Base-by-base conservation (phyloP, 1,140 invertebrate species). In the Drosophila ironensis region DNA sequence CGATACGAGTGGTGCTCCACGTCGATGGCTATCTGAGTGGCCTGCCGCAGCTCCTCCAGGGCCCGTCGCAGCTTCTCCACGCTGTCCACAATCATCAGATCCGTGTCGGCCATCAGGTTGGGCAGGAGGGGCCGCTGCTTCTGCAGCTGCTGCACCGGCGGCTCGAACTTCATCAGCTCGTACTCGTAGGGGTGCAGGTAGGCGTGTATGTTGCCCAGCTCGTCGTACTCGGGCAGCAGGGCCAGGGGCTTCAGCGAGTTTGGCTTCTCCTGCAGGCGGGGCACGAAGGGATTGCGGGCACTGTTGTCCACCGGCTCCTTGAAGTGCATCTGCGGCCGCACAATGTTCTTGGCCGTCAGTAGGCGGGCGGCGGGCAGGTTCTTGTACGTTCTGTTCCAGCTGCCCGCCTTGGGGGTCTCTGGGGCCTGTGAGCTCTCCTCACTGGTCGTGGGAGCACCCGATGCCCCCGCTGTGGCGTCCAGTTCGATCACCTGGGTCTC, bases 121-220 rank as follows among this genome's bases (percentile, higher is more conserved):
- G 84, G 74, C n/a, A 72, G 48, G 1, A 73, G 22, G 4, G 92
- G 91, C 1, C 89, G 64, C 6, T 72, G 61, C 2, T 87, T 60
- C 17, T 81, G 60, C 6, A 96, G 64, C 41, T 94, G 92, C 7
- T 88, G 61, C 0, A 90, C 71, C 0, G 91, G 74, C 0, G 93
- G 92, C 17, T 92, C 87, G 77, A 95, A 96, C 70, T 92, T 91
- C 20, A 97, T 92, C 8, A 99, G 87, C 90, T 99, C 98, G 88
- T 93, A 93, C 88, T 96, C 93, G 89, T 99, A 99, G 0, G 98
- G 98, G 92, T 99, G 97, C 68, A 93, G 92, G 89, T 93, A 96
- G n/a, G 90, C 91, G 1, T 92, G 90, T 12, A 91, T 74, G 42
- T 92, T 91, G 0, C 93, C 93, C 27, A 92, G 87, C 5, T 94